These are phyloP conservation scores for Dipodomys merriami DNA, from an alignment of 2,113 vertebrate genomes.

Conservation along the genomic window DNA sequence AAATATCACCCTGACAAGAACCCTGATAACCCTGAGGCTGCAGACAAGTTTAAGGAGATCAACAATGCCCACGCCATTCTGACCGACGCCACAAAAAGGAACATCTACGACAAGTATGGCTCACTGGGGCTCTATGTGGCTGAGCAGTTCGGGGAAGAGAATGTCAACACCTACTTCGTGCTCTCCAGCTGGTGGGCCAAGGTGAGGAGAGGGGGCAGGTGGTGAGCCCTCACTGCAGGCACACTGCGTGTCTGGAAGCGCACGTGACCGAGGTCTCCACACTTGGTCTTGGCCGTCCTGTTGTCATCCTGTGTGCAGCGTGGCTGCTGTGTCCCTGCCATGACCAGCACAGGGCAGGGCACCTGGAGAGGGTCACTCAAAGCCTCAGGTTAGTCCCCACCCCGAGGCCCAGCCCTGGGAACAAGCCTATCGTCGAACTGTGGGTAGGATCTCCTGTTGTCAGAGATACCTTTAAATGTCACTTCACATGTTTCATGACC, in stretches of 20 bases:
- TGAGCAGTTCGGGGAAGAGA: conserved; percentile 98
- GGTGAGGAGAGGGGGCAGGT: conserved; percentile 85
- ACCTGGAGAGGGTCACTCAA: background rate
- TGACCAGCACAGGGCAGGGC: background rate
- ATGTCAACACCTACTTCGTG: conserved; percentile 99
- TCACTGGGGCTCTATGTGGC: conserved; percentile 98
- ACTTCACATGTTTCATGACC: background rate
- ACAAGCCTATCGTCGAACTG: background rate
- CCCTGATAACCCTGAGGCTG: conserved; percentile 96
- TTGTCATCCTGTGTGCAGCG: background rate
- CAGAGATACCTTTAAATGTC: background rate
- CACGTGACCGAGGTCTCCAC: background rate
- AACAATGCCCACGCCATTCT: conserved; percentile 97
- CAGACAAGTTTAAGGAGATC: conserved; percentile 98
- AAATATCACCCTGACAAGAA: conserved; percentile 99
- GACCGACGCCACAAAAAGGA: conserved; percentile 94
- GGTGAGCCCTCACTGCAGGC: background rate
- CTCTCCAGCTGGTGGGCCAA: conserved; percentile 99
- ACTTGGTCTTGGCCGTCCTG: background rate
- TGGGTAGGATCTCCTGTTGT: background rate
- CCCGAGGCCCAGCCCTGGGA: background rate
- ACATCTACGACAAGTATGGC: conserved; percentile 99
- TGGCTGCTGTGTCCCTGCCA: background rate
- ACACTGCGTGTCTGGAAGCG: background rate
- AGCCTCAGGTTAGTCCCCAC: background rate